Conservation (phyloP, 2,888 invertebrate species). For the Acleris literana region DNA sequence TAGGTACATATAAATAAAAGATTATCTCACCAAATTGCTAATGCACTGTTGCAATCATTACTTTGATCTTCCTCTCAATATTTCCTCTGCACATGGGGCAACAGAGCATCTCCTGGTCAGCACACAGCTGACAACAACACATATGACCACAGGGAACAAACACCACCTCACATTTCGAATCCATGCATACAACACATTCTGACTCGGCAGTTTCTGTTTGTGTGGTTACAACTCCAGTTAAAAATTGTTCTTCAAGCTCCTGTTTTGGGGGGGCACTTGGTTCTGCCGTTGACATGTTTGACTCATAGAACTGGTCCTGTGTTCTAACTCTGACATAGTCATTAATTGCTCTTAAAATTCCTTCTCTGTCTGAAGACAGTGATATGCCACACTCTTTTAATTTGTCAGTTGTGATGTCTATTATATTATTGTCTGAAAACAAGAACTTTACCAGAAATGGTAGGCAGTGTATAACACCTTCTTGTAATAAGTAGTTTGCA, state of each 20-base stretch:
- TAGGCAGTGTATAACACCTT: constrained; percentile 89
- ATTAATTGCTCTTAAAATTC: constrained; percentile 85
- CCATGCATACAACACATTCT: constrained; percentile 94
- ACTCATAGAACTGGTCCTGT: constrained; percentile 53
- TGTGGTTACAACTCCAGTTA: constrained; percentile 62
- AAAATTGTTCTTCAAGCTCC: constrained; percentile 52
- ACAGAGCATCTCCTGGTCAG: constrained; percentile 79
- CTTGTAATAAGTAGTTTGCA: constrained; percentile 87
- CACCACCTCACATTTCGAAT: constrained; percentile 87
- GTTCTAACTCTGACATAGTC: constrained; percentile 79
- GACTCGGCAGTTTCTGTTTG: constrained; percentile 67
- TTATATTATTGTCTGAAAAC: constrained; percentile 78
- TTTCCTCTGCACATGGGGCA: constrained; percentile 92
- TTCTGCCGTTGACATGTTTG: constrained; percentile 41
- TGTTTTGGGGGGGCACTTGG: constrained; percentile 58
- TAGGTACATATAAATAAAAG: not conserved
- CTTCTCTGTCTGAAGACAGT: constrained; percentile 81
- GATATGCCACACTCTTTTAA: constrained; percentile 84
- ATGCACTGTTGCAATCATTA: constrained; percentile 79
- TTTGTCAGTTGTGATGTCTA: constrained; percentile 80
- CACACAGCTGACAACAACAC: constrained; percentile 90
- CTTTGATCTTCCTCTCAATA: constrained; percentile 88
- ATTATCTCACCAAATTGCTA: constrained; percentile 33
- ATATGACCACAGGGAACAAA: constrained; percentile 95
- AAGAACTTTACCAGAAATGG: constrained; percentile 87